Conservation (phyloP, 2,797 vertebrate genomes). For the Protonibea diacanthus region DNA sequence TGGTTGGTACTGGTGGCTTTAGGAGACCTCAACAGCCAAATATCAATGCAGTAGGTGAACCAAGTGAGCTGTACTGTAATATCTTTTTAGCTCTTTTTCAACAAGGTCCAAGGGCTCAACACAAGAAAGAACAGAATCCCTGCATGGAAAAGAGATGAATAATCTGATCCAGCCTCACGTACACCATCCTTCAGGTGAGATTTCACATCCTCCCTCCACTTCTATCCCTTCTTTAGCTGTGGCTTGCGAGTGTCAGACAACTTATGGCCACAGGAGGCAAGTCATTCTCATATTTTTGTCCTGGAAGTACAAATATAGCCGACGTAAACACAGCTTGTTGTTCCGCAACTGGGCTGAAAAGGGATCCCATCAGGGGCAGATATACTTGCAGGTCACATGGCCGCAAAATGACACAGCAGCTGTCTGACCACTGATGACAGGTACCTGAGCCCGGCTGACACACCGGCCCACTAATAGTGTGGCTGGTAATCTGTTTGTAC, state of each 20-base stretch:
- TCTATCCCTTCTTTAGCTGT: constrained; percentile 50
- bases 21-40: constrained; percentile 28
- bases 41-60: constrained; percentile 4
- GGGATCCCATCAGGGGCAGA: constrained; percentile 37
- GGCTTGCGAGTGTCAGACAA: constrained; percentile 39
- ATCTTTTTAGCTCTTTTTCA: constrained; percentile 22
- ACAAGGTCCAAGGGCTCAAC: constrained; percentile 8
- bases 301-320: constrained; percentile 73
- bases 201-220: constrained; percentile 25
- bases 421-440: constrained; percentile 66
- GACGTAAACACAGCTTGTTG: constrained; percentile 76
- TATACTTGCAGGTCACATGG: constrained; percentile 59
- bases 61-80: neutral
- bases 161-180: constrained; percentile 30
- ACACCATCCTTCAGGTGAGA: constrained; percentile 25
- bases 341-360: constrained; percentile 44
- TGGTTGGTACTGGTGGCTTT: constrained; percentile 8
- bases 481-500: constrained; percentile 80
- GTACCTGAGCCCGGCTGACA: constrained; percentile 64
- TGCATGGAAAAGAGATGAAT: constrained; percentile 51
- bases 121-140: constrained; percentile 21
- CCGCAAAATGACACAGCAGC: constrained; percentile 76
- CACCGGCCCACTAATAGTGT: constrained; percentile 73
- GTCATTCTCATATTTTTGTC: constrained; percentile 77
- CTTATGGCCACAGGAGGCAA: constrained; percentile 44